Conservation (phyloP, 2,113 vertebrate species). For the Cepphus grylle region DNA sequence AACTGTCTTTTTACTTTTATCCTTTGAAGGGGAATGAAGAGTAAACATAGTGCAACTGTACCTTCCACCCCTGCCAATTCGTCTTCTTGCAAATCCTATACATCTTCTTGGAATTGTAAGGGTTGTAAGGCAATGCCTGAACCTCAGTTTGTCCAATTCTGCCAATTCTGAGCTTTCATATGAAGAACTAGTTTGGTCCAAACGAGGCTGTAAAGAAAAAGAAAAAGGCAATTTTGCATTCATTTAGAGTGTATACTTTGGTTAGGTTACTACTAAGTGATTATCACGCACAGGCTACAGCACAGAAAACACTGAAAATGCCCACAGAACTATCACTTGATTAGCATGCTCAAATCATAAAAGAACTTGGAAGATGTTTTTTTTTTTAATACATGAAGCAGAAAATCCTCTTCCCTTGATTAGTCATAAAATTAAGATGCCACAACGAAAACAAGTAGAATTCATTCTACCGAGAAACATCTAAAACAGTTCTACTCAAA, state of each 20-base stretch:
- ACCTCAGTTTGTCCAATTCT: slow-evolving; percentile 77
- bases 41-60: slow-evolving; percentile 15
- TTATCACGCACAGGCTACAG: not conserved
- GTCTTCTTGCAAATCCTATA: slow-evolving; percentile 83
- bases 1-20: not conserved
- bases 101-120: slow-evolving; percentile 85
- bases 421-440: not conserved
- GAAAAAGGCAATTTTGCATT: not conserved
- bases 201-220: slow-evolving; percentile 74
- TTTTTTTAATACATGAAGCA: not conserved
- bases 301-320: not conserved
- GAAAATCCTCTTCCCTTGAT: not conserved
- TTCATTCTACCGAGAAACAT: not conserved
- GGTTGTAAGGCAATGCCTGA: slow-evolving; percentile 86
- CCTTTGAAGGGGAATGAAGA: not conserved
- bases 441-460: not conserved
- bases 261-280: not conserved
- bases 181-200: slow-evolving; percentile 76
- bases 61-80: slow-evolving; percentile 92
- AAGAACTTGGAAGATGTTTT: not conserved
- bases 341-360: not conserved
- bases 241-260: not conserved
- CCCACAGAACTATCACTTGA: not conserved
- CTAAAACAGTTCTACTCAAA: not conserved
- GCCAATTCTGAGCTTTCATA: slow-evolving; percentile 73